Evolutionary conservation across 1,140 invertebrate species (phyloP), one percentile per base, ranked within the genome.

Genomic region (Zaprionus ornatus): DNA sequence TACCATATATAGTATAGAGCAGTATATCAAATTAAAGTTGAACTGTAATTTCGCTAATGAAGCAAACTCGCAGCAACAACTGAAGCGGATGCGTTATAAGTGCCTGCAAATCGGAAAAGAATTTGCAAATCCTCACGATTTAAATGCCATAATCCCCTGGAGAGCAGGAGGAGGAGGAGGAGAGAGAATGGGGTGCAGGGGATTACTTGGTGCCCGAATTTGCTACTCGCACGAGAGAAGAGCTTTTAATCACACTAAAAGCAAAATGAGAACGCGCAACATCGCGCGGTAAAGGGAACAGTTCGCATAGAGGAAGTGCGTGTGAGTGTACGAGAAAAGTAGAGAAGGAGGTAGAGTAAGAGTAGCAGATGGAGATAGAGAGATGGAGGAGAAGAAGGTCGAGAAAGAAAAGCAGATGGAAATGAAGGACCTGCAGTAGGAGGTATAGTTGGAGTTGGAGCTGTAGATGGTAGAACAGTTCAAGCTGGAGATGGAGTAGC

Each of bases 161-260:
- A 15, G 4, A n/a, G 40, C 7, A 9, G n/a, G 7, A 9, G 7
- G 0, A 42, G 1, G 6, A 9, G 40, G n/a, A 10, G n/a, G n/a
- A 9, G 40, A 6, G 1, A 7, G 7, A 6, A 5, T 4, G 1
- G 6, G 37, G n/a, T 40, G 37, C 5, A 40, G 45, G 45, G 50
- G 27, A 45, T 62, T 54, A 19, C 19, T 21, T 35, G 12, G 19
- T 17, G 10, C 9, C 45, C n/a, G 19, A 50, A 19, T 50, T 54
- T 7, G 55, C 52, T 7, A 65, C 25, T 56, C 62, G 45, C 64
- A 54, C 6, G 40, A 17, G 40, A 17, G 15, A n/a, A 21, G 64
- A 59, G 62, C 62, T 59, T 72, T 72, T 72, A 72, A 72, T 72
- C 70, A 72, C 52, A 59, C 70, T 72, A 72, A 72, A 65, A 72